A percentile compares a stretch with the other conserved stretches of the same genome.
Evolutionary conservation across 2,113 vertebrate species (phyloP).

Genomic region (Engystomops pustulosus): DNA sequence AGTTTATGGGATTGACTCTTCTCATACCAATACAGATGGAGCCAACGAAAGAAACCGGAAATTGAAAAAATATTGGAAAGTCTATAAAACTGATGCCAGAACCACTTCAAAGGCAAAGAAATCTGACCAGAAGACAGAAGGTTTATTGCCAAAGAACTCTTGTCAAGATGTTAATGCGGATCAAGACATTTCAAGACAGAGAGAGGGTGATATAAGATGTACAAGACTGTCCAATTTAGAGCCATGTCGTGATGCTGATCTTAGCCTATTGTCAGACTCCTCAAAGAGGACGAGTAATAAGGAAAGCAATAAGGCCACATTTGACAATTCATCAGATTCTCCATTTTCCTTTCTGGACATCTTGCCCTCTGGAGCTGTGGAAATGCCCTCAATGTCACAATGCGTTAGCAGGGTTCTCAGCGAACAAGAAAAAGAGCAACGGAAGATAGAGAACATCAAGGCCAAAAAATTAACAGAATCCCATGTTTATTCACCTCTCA

Average conservation of each 20-base stretch:
- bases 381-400: conserved; percentile 68
- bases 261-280: conserved; percentile 58
- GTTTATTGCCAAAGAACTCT: conserved; percentile 60
- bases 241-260: conserved; percentile 48
- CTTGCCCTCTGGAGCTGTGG: conserved; percentile 77
- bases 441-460: conserved; percentile 81
- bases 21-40: conserved; percentile 86
- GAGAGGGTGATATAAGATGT: conserved; percentile 57
- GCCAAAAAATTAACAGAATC: conserved; percentile 72
- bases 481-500: conserved; percentile 85
- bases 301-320: conserved; percentile 74
- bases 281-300: conserved; percentile 88
- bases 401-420: conserved; percentile 69
- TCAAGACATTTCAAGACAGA: conserved; percentile 58
- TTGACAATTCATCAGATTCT: conserved; percentile 65
- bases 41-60: conserved; percentile 94
- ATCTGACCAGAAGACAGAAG: conserved; percentile 63
- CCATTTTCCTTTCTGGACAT: conserved; percentile 70
- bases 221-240: conserved; percentile 59
- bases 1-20: conserved; percentile 96
- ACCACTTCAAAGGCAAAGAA: conserved; percentile 58
- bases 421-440: conserved; percentile 77
- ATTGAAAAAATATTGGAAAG: conserved; percentile 89
- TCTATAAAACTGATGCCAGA: conserved; percentile 74
- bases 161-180: conserved; percentile 60